Evolutionary conservation across 2,113 vertebrate species (phyloP), one percentile per base, ranked within the genome.

Genomic region (Bos javanicus): DNA sequence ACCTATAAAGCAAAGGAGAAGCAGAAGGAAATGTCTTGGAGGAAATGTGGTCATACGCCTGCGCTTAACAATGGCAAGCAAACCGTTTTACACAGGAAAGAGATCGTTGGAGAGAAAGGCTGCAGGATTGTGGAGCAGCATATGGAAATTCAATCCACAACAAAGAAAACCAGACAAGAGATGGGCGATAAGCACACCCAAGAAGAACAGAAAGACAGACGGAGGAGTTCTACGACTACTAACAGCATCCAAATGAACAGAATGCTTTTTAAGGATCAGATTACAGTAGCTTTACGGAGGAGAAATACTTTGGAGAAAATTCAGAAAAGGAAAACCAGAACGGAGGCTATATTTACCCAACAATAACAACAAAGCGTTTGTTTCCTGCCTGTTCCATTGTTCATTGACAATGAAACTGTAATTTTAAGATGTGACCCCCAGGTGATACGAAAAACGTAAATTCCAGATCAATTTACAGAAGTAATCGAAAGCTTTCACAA

Each of bases 321-420:
- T 97, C 85, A 76, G 64, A 17, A 96, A 57, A 92, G 80, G 64
- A 96, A 88, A 92, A 4, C 30, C 74, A 54, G 43, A 48, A 36
- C 4, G 2, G 1, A 23, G 56, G 83, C 94, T 97, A 43, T 96
- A 91, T 97, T 95, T 97, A 93, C 46, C 90, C 84, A 74, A 95
- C 67, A 95, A 87, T 56, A 78, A 39, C 87, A 93, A 71, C 28
- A 88, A 85, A 71, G 21, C 1, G 4, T 91, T 89, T 48, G 60
- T 88, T 97, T 95, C 95, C 95, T 97, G 94, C 87, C 36, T 87
- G 46, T 52, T 84, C 46, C 74, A 74, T 76, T 80, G 80, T 95
- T 96, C 57, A 59, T 9, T 25, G 59, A 89, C 90, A 94, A 67
- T 52, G 81, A 83, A 36, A 23, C 50, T 36, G 0, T 52, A 43